Conservation (phyloP, 2,113 vertebrate genomes). For the Megaleporinus macrocephalus region DNA sequence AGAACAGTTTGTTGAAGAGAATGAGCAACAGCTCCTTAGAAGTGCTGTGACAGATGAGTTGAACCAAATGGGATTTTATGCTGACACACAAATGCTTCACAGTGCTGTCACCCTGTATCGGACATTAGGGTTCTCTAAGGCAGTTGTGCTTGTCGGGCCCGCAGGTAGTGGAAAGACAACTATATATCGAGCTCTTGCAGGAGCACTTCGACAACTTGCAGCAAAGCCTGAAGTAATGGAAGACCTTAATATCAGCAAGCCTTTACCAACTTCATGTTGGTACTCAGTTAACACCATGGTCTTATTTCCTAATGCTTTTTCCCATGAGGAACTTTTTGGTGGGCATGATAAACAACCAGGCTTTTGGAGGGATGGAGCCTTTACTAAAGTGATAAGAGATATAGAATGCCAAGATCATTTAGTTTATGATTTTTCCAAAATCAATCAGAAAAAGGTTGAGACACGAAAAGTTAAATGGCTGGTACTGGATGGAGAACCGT, state of each 20-base stretch:
- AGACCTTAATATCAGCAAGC: constrained; percentile 10
- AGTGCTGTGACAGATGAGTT: constrained; percentile 73
- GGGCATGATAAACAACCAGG: constrained; percentile 60
- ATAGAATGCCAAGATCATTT: constrained; percentile 32
- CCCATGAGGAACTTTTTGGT: constrained; percentile 79
- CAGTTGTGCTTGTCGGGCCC: constrained; percentile 81
- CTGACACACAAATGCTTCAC: constrained; percentile 61
- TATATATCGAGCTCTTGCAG: constrained; percentile 76
- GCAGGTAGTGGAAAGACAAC: constrained; percentile 85
- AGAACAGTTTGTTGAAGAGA: constrained; percentile 59
- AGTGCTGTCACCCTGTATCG: constrained; percentile 76
- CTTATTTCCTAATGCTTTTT: constrained; percentile 82
- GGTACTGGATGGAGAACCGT: constrained; percentile 81
- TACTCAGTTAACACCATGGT: constrained; percentile 71
- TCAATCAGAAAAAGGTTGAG: constrained; percentile 3
- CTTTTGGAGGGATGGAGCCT: constrained; percentile 75
- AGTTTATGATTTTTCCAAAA: constrained; percentile 7
- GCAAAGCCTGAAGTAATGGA: constrained; percentile 39
- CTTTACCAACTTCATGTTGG: constrained; percentile 51
- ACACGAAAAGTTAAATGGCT: constrained; percentile 75
- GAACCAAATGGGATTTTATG: constrained; percentile 62
- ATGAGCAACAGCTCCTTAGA: constrained; percentile 55
- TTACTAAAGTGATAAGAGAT: constrained; percentile 68
- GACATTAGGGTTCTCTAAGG: constrained; percentile 65
- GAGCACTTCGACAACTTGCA: constrained; percentile 74